Evolutionary conservation across 2,113 vertebrate species (phyloP).

Genomic region (Pomatorhinus ruficollis): DNA sequence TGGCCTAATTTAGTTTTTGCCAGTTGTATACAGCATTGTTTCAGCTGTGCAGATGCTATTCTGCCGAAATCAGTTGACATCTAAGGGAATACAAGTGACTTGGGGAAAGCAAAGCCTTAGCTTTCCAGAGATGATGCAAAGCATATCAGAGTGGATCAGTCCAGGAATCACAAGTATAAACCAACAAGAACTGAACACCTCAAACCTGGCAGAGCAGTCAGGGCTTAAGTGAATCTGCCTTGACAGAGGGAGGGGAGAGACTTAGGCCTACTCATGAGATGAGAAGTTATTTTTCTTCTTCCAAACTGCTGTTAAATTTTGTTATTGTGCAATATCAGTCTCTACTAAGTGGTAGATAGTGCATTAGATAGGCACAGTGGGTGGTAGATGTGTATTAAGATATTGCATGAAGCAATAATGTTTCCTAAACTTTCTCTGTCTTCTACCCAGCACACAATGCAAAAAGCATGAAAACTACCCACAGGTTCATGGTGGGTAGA

Average conservation of each 20-base stretch:
- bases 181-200: background rate
- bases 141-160: background rate
- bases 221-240: background rate
- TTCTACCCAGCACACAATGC: background rate
- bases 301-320: background rate
- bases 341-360: conserved; percentile 28
- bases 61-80: background rate
- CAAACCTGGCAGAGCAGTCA: background rate
- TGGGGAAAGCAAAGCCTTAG: background rate
- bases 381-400: conserved; percentile 61
- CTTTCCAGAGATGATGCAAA: background rate
- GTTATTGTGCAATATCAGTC: conserved; percentile 26
- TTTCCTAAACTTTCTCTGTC: conserved; percentile 58
- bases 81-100: background rate
- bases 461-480: background rate
- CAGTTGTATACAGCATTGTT: background rate
- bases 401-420: background rate
- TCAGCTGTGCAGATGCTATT: background rate
- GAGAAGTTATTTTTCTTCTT: conserved; percentile 10
- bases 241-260: background rate
- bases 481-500: background rate
- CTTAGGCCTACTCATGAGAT: background rate
- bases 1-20: background rate
- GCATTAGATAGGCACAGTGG: conserved; percentile 45
- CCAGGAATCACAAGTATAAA: background rate